These are phyloP conservation scores for Drosophila athabasca DNA, from an alignment of 1,140 invertebrate species.

Conservation along the genomic window DNA sequence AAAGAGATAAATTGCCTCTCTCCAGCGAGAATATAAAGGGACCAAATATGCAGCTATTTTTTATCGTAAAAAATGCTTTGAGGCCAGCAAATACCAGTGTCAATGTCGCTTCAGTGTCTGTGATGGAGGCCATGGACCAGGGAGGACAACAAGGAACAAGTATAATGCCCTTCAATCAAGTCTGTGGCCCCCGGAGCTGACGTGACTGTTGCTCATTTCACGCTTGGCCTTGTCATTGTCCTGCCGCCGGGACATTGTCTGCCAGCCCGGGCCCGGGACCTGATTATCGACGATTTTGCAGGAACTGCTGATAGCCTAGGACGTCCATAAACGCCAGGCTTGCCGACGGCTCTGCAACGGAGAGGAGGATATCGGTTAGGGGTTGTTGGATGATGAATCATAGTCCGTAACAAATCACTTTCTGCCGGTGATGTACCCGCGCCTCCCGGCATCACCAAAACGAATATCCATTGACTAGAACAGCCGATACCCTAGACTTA, in stretches of 20 bases:
- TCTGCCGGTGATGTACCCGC: neutral
- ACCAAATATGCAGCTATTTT: constrained; percentile 28
- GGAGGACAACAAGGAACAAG: constrained; percentile 8
- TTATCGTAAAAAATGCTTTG: constrained; percentile 39
- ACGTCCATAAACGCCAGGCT: constrained; percentile 42
- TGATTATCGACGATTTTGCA: constrained; percentile 40
- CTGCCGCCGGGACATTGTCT: constrained; percentile 21
- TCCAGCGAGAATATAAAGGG: constrained; percentile 23
- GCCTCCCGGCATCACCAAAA: too few species aligned
- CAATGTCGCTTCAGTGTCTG: constrained; percentile 31
- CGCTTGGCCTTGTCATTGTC: constrained; percentile 49
- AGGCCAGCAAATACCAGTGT: constrained; percentile 32
- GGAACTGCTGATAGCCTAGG: constrained; percentile 42
- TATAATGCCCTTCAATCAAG: constrained; percentile 51
- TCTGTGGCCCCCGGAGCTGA: constrained; percentile 35
- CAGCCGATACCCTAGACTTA: too few species aligned
- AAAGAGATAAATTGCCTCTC: constrained; percentile 44
- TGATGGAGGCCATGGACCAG: constrained; percentile 1
- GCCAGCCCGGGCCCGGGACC: constrained; percentile 17
- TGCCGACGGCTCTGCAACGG: constrained; percentile 1
- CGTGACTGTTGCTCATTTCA: constrained; percentile 52
- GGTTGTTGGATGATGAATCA: constrained; percentile 2
- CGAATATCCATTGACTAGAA: too few species aligned
- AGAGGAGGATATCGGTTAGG: neutral
- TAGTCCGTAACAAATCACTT: constrained; percentile 7